Conservation (phyloP, 2,888 invertebrate genomes). For the Phania funesta region DNA sequence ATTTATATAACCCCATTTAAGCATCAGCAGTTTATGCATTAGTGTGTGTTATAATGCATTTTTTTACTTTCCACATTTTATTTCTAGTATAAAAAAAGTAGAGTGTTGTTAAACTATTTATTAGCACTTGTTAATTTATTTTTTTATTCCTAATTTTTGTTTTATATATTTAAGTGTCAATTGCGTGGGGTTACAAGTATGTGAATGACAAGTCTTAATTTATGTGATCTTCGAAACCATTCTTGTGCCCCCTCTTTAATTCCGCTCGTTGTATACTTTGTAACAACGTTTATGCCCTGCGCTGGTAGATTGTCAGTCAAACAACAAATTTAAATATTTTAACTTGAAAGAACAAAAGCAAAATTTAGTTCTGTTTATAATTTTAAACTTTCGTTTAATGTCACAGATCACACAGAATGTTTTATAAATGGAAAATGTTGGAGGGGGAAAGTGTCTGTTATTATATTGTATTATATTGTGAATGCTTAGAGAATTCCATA, state of each 20-base stretch:
- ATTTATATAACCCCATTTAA: slow-evolving; percentile 62
- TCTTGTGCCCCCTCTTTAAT: background rate
- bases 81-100: slow-evolving; percentile 16
- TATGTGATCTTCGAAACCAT: background rate
- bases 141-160: slow-evolving; percentile 2
- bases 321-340: slow-evolving; percentile 49
- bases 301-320: slow-evolving; percentile 46
- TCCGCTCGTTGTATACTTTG: background rate
- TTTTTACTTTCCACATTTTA: slow-evolving; percentile 8
- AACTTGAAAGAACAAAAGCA: slow-evolving; percentile 12
- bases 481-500: no score
- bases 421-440: no score
- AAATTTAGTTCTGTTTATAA: background rate
- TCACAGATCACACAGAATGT: background rate
- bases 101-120: slow-evolving; percentile 53
- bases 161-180: slow-evolving; percentile 9
- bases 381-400: background rate
- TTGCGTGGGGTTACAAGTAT: slow-evolving; percentile 34
- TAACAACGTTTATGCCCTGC: background rate
- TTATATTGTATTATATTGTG: no score
- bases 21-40: background rate
- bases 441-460: no score
- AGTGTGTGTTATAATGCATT: slow-evolving; percentile 5
- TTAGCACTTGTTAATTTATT: slow-evolving; percentile 52
- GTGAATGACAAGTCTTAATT: background rate